Percentiles rank a stretch among this genome's conserved stretches.
phyloP scores from a whole-genome alignment of 2,888 invertebrate genomes.

The Sepioteuthis lessoniana region DNA sequence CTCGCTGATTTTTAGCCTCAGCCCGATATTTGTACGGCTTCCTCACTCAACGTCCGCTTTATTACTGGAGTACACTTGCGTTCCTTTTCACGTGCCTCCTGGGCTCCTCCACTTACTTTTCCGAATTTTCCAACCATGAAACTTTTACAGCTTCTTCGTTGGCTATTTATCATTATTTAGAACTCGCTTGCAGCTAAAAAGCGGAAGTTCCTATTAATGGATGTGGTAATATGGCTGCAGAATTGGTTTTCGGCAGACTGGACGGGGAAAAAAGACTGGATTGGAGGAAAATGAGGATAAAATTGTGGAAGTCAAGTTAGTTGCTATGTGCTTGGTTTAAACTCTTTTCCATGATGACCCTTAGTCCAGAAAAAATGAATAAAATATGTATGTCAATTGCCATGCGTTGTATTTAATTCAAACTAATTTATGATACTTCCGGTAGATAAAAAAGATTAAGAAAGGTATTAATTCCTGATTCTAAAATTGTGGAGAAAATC shows the following conservation, averaged over 20 bases:
- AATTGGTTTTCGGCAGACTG: background rate
- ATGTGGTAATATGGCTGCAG: background rate
- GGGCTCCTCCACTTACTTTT: background rate
- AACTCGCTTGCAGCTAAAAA: slow-evolving; percentile 18
- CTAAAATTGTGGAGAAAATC: too few species aligned
- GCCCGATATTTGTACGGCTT: background rate
- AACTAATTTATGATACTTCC: background rate
- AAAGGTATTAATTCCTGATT: too few species aligned
- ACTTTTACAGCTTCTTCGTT: background rate
- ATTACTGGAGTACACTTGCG: background rate
- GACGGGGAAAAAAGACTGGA: background rate
- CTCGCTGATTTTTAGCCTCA: background rate
- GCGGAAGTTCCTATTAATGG: background rate
- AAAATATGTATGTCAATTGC: background rate
- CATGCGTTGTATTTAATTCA: background rate
- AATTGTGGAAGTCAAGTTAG: background rate
- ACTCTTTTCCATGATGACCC: background rate
- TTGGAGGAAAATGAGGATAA: background rate
- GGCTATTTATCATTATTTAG: slow-evolving; percentile 21
- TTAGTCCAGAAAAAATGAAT: background rate
- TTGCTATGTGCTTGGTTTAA: background rate
- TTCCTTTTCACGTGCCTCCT: background rate
- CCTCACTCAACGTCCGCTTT: background rate
- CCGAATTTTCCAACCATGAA: background rate
- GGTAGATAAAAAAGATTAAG: too few species aligned